Base-by-base conservation (phyloP, 1,140 invertebrate genomes). In the Calycopis cecrops region DNA sequence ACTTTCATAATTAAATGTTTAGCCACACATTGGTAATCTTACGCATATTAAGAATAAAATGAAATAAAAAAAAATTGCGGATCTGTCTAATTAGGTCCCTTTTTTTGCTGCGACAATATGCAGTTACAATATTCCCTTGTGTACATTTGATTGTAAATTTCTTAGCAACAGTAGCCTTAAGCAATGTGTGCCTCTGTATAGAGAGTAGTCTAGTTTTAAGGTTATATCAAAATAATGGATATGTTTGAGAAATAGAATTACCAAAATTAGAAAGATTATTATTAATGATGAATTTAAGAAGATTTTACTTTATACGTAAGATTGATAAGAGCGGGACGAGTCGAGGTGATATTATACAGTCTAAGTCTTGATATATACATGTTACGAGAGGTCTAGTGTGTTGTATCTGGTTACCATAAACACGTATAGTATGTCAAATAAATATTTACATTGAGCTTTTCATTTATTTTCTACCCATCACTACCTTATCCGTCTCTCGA, bases 381-480 rank as follows among this genome's bases (percentile, higher is more conserved):
- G 73, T 76, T 71, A 76, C 71, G 74, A 62, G 67, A 75, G 73
- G 59, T 70, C 68, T 65, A 68, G 66, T 72, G 65, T 69, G 80
- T 78, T 85, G 83, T 85, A 86, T 82, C 80, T 86, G 83, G 83
- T 86, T 86, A 86, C 83, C 83, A 83, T 85, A 85, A 86, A 75
- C 78, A 82, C 74, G 76, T 71, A 79, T 83, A 84, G 74, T 85
- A 85, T 80, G 84, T 81, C 76, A 86, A 86, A 86, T 86, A 85
- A 86, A 86, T 86, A 86, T 86, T 86, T 86, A 86, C 83, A 86
- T 76, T 75, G 72, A 76, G 66, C 37, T 48, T 58, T 44, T 55
- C 34, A n/a, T 57, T 44, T 55, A 53, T 18, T 52, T 34, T 55
- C 10, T 28, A 16, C 10, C 50, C 21, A 8, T 48, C 17, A 48